Evolutionary conservation across 2,113 vertebrate genomes (phyloP), one percentile per base, ranked within the genome.

Genomic region (Lophochroa leadbeateri): DNA sequence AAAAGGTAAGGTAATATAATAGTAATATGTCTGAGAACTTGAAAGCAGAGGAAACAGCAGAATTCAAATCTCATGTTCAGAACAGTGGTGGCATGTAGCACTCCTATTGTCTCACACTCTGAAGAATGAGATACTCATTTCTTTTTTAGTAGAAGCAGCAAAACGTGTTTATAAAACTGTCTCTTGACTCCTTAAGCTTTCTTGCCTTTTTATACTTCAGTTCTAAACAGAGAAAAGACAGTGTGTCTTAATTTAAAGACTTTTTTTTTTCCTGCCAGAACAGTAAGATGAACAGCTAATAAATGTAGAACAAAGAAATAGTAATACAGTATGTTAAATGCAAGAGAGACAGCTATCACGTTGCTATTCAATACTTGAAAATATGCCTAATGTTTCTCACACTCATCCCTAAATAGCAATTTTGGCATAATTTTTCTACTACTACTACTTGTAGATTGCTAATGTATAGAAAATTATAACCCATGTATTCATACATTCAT

Each of bases 1-100:
- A 60, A 92, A 86, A 86, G 28, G 4, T 63, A 70, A 67, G 53
- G 39, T 71, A 88, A 39, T 84, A 68, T 78, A 78, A n/a, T 47
- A 81, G 27, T 39, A 71, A 13, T 84, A 24, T 31, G 20, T 13
- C 27, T 75, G 47, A 86, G 29, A 81, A 63, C 61, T 78, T 87
- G 74, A 86, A 95, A 91, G 53, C 35, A 88, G 23, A 75, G 65
- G 24, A 39, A 82, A 57, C 16, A 84, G 39, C 43, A 86, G 80
- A 88, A 88, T 78, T 83, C 31, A 81, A 80, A 96, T 88, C 64
- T 83, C 23, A 67, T 33, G 19, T 83, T 94, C 76, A 78, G 69
- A 91, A 53, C 7, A 55, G 7, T 21, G 70, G 41, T 67, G 23
- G 19, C 47, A 60, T 46, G 11, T 75, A 78, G 18, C 43, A 68